Conservation (phyloP, 2,113 vertebrate species). For the Cranoglanis bouderius region DNA sequence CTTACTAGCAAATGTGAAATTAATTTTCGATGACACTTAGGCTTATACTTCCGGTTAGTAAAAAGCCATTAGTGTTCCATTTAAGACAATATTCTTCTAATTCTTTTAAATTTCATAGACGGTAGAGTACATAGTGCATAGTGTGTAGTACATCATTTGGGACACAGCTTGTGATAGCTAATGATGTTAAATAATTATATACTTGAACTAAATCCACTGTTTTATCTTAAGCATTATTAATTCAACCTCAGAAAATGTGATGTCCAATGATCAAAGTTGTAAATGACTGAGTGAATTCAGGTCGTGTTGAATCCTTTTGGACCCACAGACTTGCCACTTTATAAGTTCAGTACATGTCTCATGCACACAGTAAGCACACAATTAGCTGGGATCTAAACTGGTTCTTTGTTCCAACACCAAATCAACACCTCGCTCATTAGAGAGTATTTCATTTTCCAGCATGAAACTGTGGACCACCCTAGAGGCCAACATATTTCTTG, state of each 20-base stretch:
- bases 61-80: no score
- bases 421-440: slow-evolving; percentile 81
- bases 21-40: no score
- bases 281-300: neutral
- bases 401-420: slow-evolving; percentile 73
- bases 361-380: slow-evolving; percentile 43
- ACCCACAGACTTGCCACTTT: neutral
- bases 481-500: neutral
- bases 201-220: neutral
- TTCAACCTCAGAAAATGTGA: neutral
- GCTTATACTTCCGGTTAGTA: no score
- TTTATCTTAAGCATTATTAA: neutral
- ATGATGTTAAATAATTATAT: neutral
- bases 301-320: neutral
- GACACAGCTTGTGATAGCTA: neutral
- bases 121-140: no score
- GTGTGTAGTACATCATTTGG: no score
- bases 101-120: no score
- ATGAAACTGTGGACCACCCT: slow-evolving; percentile 58
- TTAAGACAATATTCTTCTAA: no score
- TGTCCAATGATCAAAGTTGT: neutral
- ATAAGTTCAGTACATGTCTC: neutral
- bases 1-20: neutral
- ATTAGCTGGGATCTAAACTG: slow-evolving; percentile 75
- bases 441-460: slow-evolving; percentile 65